phyloP scores from a whole-genome alignment of 2,888 invertebrate species.

The Diabrotica balteata region DNA sequence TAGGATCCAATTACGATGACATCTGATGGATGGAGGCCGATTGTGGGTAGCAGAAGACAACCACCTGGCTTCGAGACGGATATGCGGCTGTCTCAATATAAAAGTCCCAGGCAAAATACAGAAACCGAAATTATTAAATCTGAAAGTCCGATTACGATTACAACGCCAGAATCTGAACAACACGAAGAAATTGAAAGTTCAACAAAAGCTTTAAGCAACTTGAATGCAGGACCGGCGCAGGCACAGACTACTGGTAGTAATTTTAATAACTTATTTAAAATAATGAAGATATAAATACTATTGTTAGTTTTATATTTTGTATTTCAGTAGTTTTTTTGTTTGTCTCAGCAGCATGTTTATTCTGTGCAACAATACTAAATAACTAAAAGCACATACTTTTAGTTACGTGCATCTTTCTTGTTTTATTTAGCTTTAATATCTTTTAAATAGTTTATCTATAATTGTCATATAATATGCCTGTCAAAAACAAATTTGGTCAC shows the following conservation, averaged over 20 bases:
- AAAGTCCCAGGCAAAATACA: conserved; percentile 45
- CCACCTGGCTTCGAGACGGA: conserved; percentile 41
- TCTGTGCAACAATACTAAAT: too few species aligned
- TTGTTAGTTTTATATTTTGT: too few species aligned
- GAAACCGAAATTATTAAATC: conserved; percentile 39
- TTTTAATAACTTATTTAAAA: too few species aligned
- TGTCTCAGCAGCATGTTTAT: too few species aligned
- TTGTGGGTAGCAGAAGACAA: conserved; percentile 58
- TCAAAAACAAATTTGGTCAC: too few species aligned
- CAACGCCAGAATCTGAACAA: conserved; percentile 28
- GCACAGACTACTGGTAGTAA: conserved; percentile 15
- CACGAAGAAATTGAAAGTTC: conserved; percentile 22
- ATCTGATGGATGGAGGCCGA: conserved; percentile 70
- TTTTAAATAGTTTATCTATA: too few species aligned
- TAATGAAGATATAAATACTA: too few species aligned
- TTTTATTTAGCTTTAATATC: too few species aligned
- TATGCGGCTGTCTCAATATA: conserved; percentile 46
- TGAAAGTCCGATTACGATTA: conserved; percentile 34
- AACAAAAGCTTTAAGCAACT: conserved; percentile 24
- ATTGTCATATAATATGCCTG: too few species aligned
- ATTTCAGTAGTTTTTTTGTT: too few species aligned
- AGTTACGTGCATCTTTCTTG: too few species aligned
- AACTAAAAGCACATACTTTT: too few species aligned
- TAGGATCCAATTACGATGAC: conserved; percentile 61
- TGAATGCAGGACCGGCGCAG: conserved; percentile 26